Base-by-base conservation (phyloP, 2,113 vertebrate genomes). In the Nesospiza acunhae region DNA sequence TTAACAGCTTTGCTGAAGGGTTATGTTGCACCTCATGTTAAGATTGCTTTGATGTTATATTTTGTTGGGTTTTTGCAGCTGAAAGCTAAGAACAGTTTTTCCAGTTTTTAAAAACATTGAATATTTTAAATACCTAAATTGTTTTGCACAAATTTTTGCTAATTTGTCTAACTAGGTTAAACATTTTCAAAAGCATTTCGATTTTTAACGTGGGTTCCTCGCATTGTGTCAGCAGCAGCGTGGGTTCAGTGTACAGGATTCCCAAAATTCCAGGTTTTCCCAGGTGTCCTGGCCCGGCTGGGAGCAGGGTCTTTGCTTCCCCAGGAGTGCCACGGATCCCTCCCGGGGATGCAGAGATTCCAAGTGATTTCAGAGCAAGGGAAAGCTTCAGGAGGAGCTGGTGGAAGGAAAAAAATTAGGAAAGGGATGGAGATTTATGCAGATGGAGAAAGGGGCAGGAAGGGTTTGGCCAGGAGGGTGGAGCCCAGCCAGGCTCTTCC, bases 51-150 rank as follows among this genome's bases (percentile, higher is more conserved):
- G 98, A 98, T 98, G 98, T 98, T 98, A 98, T 97, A 98, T 98
- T 98, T 98, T 98, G 98, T 98, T 98, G 98, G 97, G 98, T 98
- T 98, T 98, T 98, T 98, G 98, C 98, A 98, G 98, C 98, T 98
- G 97, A 98, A 98, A 98, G 98, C 98, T 97, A 98, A 98, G 98
- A 98, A 98, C 98, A 98, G 97, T 98, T 98, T 97, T 98, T 98
- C 98, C 98, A 97, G 98, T 98, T 98, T 98, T 98, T 98, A 98
- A 98, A 98, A 98, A 98, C 98, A 98, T 98, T 98, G 98, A 98
- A 98, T 98, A 98, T 98, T 98, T 98, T 98, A 98, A 98, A 98
- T 98, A 98, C 98, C 98, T 98, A 98, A 98, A 98, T 98, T 98
- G 98, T 98, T 98, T 98, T 98, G 98, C 98, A 98, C 98, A 98